Evolutionary conservation across 2,797 vertebrate species (phyloP).

Genomic region (Diceros bicornis): DNA sequence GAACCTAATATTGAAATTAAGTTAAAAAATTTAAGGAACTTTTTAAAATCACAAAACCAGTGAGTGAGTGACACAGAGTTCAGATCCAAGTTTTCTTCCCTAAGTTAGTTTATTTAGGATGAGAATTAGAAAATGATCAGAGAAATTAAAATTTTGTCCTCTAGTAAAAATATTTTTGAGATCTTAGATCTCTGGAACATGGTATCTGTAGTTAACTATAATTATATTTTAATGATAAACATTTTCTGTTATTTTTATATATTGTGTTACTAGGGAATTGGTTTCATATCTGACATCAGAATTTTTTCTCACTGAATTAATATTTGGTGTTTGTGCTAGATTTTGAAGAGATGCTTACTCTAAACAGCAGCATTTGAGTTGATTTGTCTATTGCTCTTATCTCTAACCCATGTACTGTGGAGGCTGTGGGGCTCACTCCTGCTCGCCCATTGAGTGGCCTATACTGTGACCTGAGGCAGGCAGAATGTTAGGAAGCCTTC

Average conservation of each 20-base stretch:
- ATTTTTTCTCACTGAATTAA: background rate
- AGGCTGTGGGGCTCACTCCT: background rate
- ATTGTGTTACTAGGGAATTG: background rate
- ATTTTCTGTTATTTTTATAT: background rate
- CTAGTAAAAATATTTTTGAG: background rate
- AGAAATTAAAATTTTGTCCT: conserved; percentile 22
- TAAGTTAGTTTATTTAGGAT: background rate
- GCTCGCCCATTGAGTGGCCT: background rate
- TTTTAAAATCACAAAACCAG: background rate
- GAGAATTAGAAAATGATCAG: conserved; percentile 17
- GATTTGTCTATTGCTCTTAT: background rate
- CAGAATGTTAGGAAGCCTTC: background rate
- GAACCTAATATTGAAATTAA: background rate
- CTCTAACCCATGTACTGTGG: background rate
- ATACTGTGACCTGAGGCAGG: background rate
- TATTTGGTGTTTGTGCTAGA: background rate
- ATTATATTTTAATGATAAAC: background rate
- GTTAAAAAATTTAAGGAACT: background rate
- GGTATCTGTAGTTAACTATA: background rate
- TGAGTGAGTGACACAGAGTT: background rate
- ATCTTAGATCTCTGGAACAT: background rate
- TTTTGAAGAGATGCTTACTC: background rate
- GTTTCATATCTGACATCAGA: background rate
- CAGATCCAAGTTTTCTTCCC: background rate
- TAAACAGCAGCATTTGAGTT: background rate